A percentile compares a stretch with the other conserved stretches of the same genome.
Conservation (phyloP, 2,113 vertebrate genomes). For the Chamaea fasciata region DNA sequence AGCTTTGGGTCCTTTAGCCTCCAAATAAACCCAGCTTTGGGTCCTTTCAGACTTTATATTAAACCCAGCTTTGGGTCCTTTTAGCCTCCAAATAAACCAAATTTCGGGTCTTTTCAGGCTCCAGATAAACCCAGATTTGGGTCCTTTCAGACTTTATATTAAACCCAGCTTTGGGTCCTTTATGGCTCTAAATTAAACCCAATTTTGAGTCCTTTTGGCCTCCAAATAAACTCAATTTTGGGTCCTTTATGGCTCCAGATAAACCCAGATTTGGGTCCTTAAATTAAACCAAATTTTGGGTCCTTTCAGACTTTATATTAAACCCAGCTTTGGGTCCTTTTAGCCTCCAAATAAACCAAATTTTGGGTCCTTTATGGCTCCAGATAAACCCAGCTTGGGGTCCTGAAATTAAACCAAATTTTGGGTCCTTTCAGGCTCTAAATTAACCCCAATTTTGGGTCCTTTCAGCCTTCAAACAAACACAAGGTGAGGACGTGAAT, state of each 20-base stretch:
- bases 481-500: slow-evolving; percentile 25
- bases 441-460: background rate
- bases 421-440: no score
- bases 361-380: background rate
- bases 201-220: background rate
- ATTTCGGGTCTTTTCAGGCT: background rate
- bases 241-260: accelerated
- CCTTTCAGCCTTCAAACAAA: background rate
- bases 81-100: no score
- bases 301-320: background rate
- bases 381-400: no score
- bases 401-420: no score
- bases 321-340: background rate
- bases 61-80: no score
- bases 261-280: no score
- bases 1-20: no score
- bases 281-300: background rate
- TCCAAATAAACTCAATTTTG: background rate
- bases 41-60: background rate
- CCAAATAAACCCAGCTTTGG: no score
- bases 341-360: accelerated
- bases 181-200: no score
- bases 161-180: background rate
- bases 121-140: background rate
- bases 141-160: background rate